phyloP scores from a whole-genome alignment of 2,113 vertebrate species.

The Myotis brandtii region DNA sequence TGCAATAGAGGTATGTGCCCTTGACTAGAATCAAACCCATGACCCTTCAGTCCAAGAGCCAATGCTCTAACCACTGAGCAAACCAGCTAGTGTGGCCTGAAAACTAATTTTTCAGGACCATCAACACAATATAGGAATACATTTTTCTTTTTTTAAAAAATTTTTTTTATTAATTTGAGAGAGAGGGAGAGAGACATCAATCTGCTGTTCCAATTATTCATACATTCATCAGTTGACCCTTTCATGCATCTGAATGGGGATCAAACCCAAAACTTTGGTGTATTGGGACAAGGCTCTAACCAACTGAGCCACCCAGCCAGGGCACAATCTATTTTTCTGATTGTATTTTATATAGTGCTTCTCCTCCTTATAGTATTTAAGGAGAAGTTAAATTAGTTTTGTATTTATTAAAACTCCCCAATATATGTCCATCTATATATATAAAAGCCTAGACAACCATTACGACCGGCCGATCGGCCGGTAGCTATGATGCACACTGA shows the following conservation, averaged over 20 bases:
- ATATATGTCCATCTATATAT: neutral
- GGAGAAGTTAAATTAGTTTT: neutral
- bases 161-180: neutral
- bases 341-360: neutral
- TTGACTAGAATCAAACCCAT: no score
- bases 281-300: neutral
- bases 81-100: no score
- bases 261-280: neutral
- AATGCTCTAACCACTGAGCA: no score
- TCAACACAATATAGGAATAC: neutral
- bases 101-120: slow-evolving; percentile 1
- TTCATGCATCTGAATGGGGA: neutral
- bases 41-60: no score
- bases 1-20: no score
- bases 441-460: no score
- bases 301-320: neutral
- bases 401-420: neutral
- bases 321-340: neutral
- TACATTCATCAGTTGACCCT: neutral
- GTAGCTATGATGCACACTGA: no score
- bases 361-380: neutral
- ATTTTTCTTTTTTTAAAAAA: neutral
- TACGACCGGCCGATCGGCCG: no score
- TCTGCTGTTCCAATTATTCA: neutral
- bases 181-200: neutral